Evolutionary conservation across 2,888 invertebrate genomes (phyloP), one percentile per base, ranked within the genome.

Genomic region (Lottia gigantea): DNA sequence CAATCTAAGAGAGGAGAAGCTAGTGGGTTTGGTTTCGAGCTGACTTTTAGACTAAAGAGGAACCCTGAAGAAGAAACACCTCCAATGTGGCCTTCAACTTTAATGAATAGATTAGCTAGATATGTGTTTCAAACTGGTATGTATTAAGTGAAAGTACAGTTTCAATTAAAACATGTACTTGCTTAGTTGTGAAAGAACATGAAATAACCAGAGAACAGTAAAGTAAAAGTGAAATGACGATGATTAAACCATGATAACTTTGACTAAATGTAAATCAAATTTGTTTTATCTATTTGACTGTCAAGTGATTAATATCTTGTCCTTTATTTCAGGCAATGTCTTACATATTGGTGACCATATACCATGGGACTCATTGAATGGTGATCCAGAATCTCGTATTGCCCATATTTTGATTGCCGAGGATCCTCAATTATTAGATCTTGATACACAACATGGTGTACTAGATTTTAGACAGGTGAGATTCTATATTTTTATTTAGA

Each of bases 61-160:
- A 92, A 92, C 81, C 90, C 91, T 1, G 85, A 84, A 55, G 92
- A 93, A 77, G 91, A 76, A 14, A 91, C 91, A n/a, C 96, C 97
- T 0, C 97, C 97, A 0, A 93, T 95, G 0, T 97, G 97, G 97
- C 97, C 97, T 0, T 95, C 96, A 0, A 93, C 94, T 68, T 90
- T 97, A 15, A 91, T 97, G 90, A 97, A 97, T 85, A 93, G 94
- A 2, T 91, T 97, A n/a, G 96, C 97, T 0, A 93, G 95, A 90
- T 97, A 97, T 87, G 95, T 97, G 49, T 96, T 97, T 83, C 93
- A 93, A 83, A 95, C 95, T 73, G 95, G 95, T 91, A 72, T 74
- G 85, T 64, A 40, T 26, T 0, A 3, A 2, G 40, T 40, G 40
- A 40, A 40, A n/a, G 7, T 40, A 6, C 8, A 40, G 40, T 6